Evolutionary conservation across 2,797 vertebrate species (phyloP).

Genomic region (Rhynchonycteris naso): DNA sequence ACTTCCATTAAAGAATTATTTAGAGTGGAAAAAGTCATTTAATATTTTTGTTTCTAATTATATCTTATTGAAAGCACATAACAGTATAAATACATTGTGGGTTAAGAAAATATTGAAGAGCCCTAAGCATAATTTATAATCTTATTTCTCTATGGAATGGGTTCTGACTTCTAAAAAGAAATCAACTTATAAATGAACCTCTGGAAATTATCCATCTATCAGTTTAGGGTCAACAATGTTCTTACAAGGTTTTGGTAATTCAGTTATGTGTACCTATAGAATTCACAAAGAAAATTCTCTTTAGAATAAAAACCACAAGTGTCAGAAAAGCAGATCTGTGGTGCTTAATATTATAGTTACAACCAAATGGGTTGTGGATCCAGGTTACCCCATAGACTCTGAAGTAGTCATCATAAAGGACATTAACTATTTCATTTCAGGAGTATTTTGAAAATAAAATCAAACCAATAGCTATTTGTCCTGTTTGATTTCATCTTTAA

Average conservation of each 20-base stretch:
- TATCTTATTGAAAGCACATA: constrained; percentile 26
- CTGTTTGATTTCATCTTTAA: constrained; percentile 2
- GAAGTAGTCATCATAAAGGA: background rate
- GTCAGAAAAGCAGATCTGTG: background rate
- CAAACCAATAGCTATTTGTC: constrained; percentile 8
- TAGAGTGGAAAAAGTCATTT: constrained; percentile 12
- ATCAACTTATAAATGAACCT: background rate
- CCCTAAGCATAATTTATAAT: background rate
- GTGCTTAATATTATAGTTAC: background rate
- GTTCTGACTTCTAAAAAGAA: background rate
- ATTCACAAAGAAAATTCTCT: background rate
- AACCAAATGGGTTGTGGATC: background rate
- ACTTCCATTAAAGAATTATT: background rate
- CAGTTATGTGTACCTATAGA: background rate
- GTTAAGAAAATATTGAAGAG: background rate
- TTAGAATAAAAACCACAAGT: background rate
- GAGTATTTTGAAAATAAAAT: constrained; percentile 37
- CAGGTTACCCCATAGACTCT: background rate
- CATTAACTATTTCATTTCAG: background rate
- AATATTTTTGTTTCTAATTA: background rate
- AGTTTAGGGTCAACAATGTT: background rate
- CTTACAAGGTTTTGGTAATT: background rate
- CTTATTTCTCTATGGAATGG: background rate
- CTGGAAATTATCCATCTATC: background rate
- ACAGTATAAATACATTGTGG: background rate